Conservation (phyloP, 2,888 invertebrate species). For the Carabus problematicus region DNA sequence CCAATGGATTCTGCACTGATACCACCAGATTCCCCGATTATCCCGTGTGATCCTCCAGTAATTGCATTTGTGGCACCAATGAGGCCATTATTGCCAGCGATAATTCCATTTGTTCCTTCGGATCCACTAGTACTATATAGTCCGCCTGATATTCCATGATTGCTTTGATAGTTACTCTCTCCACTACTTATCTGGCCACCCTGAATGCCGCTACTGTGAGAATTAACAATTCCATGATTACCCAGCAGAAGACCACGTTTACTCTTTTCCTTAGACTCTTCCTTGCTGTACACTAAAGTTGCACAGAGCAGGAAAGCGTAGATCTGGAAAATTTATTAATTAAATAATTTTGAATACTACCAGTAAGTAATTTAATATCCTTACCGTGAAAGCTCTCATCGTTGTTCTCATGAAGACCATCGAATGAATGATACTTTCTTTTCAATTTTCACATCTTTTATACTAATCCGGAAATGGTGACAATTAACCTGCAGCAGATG, state of each 20-base stretch:
- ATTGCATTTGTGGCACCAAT: constrained; percentile 14
- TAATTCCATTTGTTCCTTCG: constrained; percentile 10
- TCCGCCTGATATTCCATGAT: constrained; percentile 6
- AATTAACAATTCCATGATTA: constrained; percentile 13
- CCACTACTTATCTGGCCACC: background rate
- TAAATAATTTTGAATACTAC: too few relatives aligned
- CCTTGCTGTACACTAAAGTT: constrained; percentile 13
- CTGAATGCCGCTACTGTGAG: constrained; percentile 6
- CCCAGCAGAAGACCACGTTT: constrained; percentile 24
- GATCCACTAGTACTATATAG: constrained; percentile 22
- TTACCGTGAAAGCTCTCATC: too few relatives aligned
- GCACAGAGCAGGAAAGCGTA: background rate
- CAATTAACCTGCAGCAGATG: background rate
- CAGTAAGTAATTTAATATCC: too few relatives aligned
- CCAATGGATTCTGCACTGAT: constrained; percentile 1
- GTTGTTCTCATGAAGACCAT: too few relatives aligned
- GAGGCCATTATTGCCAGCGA: constrained; percentile 8
- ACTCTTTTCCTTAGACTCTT: constrained; percentile 17
- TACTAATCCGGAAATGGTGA: constrained; percentile 5
- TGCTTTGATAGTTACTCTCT: background rate
- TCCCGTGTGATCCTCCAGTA: constrained; percentile 16
- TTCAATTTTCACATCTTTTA: background rate
- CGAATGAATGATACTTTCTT: constrained; percentile 20
- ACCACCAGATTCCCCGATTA: background rate
- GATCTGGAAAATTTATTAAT: constrained; percentile 12